Evolutionary conservation across 2,113 vertebrate genomes (phyloP).

Genomic region (Lamprologus tigripictilis): DNA sequence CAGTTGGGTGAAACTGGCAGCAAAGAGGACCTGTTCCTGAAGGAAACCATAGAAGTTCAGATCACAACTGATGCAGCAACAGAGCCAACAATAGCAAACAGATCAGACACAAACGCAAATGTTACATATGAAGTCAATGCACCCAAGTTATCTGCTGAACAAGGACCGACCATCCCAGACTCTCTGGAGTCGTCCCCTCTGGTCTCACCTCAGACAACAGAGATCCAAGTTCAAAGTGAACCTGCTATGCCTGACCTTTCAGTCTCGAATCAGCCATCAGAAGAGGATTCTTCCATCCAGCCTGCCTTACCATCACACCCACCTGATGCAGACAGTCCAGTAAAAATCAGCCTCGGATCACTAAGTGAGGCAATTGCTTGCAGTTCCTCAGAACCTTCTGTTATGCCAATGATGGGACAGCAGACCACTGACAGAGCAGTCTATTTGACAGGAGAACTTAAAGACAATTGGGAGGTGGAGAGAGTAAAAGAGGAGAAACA

Average conservation of each 20-base stretch:
- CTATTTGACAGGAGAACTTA: constrained; percentile 35
- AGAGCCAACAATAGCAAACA: neutral
- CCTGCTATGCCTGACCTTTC: neutral
- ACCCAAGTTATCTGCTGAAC: neutral
- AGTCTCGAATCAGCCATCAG: neutral
- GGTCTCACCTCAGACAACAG: neutral
- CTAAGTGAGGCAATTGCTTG: constrained; percentile 9
- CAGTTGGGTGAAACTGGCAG: neutral
- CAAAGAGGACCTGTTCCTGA: neutral
- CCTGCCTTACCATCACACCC: neutral
- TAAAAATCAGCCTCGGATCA: constrained; percentile 12
- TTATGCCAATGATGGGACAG: neutral
- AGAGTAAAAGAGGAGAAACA: neutral
- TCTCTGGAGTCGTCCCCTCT: neutral
- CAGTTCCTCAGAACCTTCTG: neutral
- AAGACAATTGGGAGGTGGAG: constrained; percentile 29
- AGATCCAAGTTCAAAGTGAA: neutral
- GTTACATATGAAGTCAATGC: neutral
- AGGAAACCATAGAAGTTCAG: neutral
- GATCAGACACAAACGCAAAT: neutral
- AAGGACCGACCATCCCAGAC: neutral
- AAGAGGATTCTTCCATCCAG: neutral
- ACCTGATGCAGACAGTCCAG: neutral
- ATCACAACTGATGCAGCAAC: neutral
- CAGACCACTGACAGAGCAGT: constrained; percentile 41